Conservation (phyloP, 2,888 invertebrate species). For the Pseudococcus viburni region DNA sequence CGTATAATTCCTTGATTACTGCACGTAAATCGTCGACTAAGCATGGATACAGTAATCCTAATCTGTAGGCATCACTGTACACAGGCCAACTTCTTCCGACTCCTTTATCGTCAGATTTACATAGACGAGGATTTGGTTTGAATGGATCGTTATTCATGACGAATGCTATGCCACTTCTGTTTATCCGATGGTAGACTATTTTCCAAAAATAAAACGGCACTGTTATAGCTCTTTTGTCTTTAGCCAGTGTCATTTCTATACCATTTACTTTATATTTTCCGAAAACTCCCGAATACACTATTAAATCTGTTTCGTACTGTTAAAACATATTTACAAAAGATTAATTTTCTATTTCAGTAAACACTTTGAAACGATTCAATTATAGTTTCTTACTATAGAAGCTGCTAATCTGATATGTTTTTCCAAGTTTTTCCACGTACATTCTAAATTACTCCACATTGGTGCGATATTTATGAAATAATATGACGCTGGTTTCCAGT, state of each 20-base stretch:
- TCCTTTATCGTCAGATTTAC: not conserved
- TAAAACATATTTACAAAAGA: not conserved
- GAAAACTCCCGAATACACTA: not conserved
- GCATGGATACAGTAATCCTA: conserved; percentile 9
- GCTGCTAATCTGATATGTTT: conserved; percentile 14
- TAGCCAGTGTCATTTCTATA: not conserved
- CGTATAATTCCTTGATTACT: not conserved
- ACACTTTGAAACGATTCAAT: too few species aligned
- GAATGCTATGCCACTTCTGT: conserved; percentile 16
- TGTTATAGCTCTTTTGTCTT: not conserved
- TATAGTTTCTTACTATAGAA: not conserved
- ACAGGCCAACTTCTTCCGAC: not conserved
- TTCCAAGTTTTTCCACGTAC: conserved; percentile 6
- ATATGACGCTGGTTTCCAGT: not conserved
- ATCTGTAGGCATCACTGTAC: not conserved
- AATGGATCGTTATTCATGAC: conserved; percentile 27
- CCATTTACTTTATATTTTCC: not conserved
- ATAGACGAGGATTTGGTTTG: not conserved
- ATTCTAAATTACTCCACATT: not conserved
- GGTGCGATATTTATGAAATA: not conserved
- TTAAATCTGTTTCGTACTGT: not conserved
- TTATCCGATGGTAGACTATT: not conserved
- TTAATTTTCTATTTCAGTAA: too few species aligned
- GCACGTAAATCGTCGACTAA: not conserved
- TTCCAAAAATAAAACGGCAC: conserved; percentile 13